Conservation (phyloP, 2,797 vertebrate species). For the Sebastes minor region DNA sequence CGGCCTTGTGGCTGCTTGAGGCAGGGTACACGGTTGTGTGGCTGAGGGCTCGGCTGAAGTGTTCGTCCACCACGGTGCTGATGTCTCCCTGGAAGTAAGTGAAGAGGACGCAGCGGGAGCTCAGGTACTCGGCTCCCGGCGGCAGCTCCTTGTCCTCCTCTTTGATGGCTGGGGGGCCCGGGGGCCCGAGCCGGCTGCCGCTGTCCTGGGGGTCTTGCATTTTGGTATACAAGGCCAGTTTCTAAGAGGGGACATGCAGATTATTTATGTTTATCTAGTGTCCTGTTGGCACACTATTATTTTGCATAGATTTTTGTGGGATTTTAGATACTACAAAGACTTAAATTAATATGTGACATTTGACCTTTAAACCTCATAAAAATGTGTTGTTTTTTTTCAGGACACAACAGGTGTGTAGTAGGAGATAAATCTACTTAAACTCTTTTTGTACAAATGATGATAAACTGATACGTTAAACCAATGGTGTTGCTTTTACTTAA, state of each 20-base stretch:
- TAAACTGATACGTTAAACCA: neutral
- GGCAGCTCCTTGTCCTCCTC: slow-evolving; percentile 96
- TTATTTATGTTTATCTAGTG: neutral
- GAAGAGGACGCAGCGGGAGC: slow-evolving; percentile 94
- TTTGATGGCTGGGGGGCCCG: slow-evolving; percentile 90
- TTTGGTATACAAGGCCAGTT: slow-evolving; percentile 96
- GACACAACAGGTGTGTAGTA: neutral
- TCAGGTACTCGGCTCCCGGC: slow-evolving; percentile 96
- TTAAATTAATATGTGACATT: neutral
- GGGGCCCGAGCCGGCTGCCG: slow-evolving; percentile 82
- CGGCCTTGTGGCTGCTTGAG: slow-evolving; percentile 82
- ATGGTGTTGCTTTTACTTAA: neutral
- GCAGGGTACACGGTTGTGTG: slow-evolving; percentile 86
- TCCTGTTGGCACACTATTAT: neutral
- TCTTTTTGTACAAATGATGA: neutral
- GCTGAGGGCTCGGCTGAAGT: slow-evolving; percentile 97
- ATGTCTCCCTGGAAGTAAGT: slow-evolving; percentile 98
- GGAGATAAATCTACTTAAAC: neutral
- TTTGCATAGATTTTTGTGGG: neutral
- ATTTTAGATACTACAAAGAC: neutral
- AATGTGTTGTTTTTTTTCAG: neutral
- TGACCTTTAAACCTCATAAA: neutral
- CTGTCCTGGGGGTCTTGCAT: slow-evolving; percentile 95
- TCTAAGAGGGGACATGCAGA: slow-evolving; percentile 76
- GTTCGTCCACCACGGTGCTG: slow-evolving; percentile 96